Percentiles rank a stretch among this genome's conserved stretches.
These are phyloP conservation scores for Hestina assimilis DNA, from an alignment of 1,140 invertebrate genomes.

Conservation along the genomic window DNA sequence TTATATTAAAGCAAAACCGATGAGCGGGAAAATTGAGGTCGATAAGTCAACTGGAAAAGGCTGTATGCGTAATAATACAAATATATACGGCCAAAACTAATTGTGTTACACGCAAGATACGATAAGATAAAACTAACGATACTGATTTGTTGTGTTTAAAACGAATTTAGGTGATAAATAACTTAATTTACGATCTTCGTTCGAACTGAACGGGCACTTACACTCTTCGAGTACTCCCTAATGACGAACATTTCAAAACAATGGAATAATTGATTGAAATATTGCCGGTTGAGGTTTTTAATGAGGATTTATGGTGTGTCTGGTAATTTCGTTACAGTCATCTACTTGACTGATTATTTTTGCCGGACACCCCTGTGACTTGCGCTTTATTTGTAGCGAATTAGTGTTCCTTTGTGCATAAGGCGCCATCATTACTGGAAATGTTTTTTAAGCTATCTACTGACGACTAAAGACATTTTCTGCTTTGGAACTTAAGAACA, in stretches of 20 bases:
- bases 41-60: not conserved
- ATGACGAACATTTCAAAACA: slow-evolving; percentile 26
- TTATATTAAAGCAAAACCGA: not conserved
- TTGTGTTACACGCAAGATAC: slow-evolving; percentile 11
- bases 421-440: slow-evolving; percentile 1
- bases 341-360: slow-evolving; percentile 36
- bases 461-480: no score
- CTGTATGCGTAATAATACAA: not conserved
- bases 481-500: no score
- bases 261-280: slow-evolving; percentile 39
- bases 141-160: not conserved
- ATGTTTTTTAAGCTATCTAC: not conserved
- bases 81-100: not conserved
- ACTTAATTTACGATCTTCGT: slow-evolving; percentile 1
- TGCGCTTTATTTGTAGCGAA: slow-evolving; percentile 9
- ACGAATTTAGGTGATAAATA: not conserved
- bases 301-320: slow-evolving; percentile 40
- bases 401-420: slow-evolving; percentile 18
- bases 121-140: slow-evolving; percentile 3
- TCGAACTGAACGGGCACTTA: not conserved
- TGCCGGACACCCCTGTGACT: slow-evolving; percentile 10
- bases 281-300: slow-evolving; percentile 29
- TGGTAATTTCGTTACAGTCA: slow-evolving; percentile 31
- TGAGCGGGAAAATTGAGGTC: not conserved
- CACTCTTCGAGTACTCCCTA: not conserved